Base-by-base conservation (phyloP, 2,797 vertebrate species). In the Eospalax fontanierii region DNA sequence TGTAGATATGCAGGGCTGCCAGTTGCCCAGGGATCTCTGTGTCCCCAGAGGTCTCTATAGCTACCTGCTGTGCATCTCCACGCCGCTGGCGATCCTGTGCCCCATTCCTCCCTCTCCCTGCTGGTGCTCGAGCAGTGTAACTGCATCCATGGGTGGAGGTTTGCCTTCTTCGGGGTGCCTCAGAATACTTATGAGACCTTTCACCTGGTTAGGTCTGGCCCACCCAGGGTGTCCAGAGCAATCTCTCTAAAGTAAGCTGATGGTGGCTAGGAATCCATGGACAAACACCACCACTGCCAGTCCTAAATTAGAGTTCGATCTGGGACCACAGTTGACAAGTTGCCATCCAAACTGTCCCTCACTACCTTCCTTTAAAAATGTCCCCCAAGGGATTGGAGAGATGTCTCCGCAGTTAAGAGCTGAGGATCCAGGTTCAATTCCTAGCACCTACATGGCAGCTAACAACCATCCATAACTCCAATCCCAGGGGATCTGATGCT, bases 321-420 rank as follows among this genome's bases (percentile, higher is more conserved):
- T 30, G 43, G 57, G 63, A n/a, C 57, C 10, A 33, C 7, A 38
- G 46, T 7, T 12, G 6, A 30, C 50, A 35, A 35, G 33, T 0
- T 63, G 68, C 65, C 57, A 21, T 38, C 22, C 71, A 73, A 59
- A 35, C 6, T 81, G 2, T 11, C 79, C 7, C 73, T 82, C 28
- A 38, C 63, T 50, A 14, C 11, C 22, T 88, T 63, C 59, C 40
- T 90, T 70, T 85, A 83, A 68, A 80, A 75, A 76, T 68, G n/a
- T 59, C 38, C n/a, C 26, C 28, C 35, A 61, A 38, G 68, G 63
- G 63, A 19, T 11, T 46, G 46, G 46, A 46, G 46, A 46, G 46
- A 11, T 46, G 46, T 6, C 46, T 46, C 46, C 5, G 46, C 46
- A 46, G 46, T 46, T 5, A 46, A 46, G 46, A 46, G n/a, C n/a